Percentiles rank a stretch among this genome's conserved stretches.
phyloP scores from a whole-genome alignment of 2,888 invertebrate species.

The Eledona agricola region DNA sequence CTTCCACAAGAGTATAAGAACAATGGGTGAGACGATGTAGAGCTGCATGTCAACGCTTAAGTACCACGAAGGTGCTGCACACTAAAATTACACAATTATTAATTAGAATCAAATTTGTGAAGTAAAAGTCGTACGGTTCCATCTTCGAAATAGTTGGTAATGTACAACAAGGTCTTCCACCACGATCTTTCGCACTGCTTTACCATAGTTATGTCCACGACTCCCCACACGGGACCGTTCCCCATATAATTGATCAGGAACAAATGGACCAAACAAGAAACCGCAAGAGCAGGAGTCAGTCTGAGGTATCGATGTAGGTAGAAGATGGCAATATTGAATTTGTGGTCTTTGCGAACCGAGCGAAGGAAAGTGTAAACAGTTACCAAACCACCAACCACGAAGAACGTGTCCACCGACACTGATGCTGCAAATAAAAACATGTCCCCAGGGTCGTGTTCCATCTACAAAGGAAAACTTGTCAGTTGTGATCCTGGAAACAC shows the following conservation, averaged over 20 bases:
- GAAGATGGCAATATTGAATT: constrained; percentile 53
- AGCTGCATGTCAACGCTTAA: constrained; percentile 49
- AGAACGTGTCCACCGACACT: constrained; percentile 70
- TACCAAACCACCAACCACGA: constrained; percentile 68
- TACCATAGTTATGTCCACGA: constrained; percentile 8
- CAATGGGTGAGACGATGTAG: constrained; percentile 44
- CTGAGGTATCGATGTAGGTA: constrained; percentile 35
- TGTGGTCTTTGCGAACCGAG: constrained; percentile 47
- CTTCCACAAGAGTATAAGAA: constrained; percentile 42
- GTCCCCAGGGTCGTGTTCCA: constrained; percentile 42
- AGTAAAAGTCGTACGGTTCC: too few species aligned
- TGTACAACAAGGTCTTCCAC: constrained; percentile 34
- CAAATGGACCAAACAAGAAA: constrained; percentile 14
- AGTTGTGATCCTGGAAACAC: too few species aligned
- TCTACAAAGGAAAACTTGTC: too few species aligned
- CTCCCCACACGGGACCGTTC: constrained; percentile 33
- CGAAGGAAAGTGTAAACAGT: constrained; percentile 61
- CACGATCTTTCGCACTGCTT: constrained; percentile 19
- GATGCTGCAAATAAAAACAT: constrained; percentile 58
- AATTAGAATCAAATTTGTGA: constrained; percentile 10
- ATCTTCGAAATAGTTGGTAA: constrained; percentile 24
- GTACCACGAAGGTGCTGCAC: constrained; percentile 49
- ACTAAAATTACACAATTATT: constrained; percentile 41
- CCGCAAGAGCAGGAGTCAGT: constrained; percentile 55
- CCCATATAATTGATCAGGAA: constrained; percentile 21